Base-by-base conservation (phyloP, 1,140 invertebrate species). In the Drepana arcuata region DNA sequence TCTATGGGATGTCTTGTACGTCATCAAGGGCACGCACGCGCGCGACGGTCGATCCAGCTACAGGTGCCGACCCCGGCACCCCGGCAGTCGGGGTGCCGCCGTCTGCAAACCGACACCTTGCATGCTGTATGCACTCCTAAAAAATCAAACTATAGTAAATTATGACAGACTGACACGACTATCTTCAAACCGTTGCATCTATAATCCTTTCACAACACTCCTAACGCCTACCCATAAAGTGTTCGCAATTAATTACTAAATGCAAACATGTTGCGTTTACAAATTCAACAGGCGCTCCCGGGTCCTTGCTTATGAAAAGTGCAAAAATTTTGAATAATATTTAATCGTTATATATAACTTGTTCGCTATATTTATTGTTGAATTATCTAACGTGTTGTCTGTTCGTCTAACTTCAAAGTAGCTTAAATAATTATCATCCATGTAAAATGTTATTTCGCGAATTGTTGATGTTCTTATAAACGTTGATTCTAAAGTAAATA, bases 1-100 rank as follows among this genome's bases (percentile, higher is more conserved):
- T n/a, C n/a, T n/a, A n/a, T n/a, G n/a, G n/a, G n/a, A n/a, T n/a
- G n/a, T n/a, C n/a, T n/a, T n/a, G 64, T 73, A 81, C 77, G 77
- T 81, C 77, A 79, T 62, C 55, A 69, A 63, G 45, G 56, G 49
- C 70, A 72, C 77, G 77, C 77, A 77, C 41, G 77, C 77, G 77
- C 74, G 66, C 50, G 26, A 60, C 54, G 70, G 72, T 79, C 77
- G 73, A 78, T 79, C 41, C 72, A 79, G 77, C 77, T 69, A 81
- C 77, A 81, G 77, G 77, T 81, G 72, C 70, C 52, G 47, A 44
- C 70, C 72, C 18, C 18, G 18, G 18, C 18, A 21, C 9, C 18
- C 4, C 60, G 61, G 71, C 70, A 81, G 77, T 81, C 64, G 49
- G 38, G 58, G 50, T 43, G 54, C 50, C 60, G 61, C 52, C 64